A percentile compares a stretch with the other conserved stretches of the same genome.
These are phyloP conservation scores for Eulithis testata DNA, from an alignment of 2,888 invertebrate genomes.

Conservation along the genomic window DNA sequence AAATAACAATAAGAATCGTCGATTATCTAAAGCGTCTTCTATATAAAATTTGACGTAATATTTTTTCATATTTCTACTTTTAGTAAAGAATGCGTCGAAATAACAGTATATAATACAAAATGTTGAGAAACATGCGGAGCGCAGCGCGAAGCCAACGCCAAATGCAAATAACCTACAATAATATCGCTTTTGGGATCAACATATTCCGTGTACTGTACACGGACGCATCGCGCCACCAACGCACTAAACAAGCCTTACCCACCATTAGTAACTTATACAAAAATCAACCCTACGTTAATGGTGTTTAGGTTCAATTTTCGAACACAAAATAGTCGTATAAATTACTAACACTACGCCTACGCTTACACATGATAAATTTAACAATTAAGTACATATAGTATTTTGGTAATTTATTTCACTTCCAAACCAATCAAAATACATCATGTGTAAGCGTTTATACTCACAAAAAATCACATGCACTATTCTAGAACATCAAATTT, in stretches of 20 bases:
- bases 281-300: constrained; percentile 23
- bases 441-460: constrained; percentile 22
- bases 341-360: constrained; percentile 24
- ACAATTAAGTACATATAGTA: constrained; percentile 29
- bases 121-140: constrained; percentile 44
- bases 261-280: constrained; percentile 36
- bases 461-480: constrained; percentile 5
- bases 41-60: constrained; percentile 18
- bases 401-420: constrained; percentile 22
- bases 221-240: constrained; percentile 6
- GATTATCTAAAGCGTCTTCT: constrained; percentile 21
- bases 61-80: constrained; percentile 36
- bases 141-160: constrained; percentile 38
- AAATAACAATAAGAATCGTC: constrained; percentile 13
- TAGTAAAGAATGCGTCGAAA: constrained; percentile 22
- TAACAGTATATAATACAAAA: constrained; percentile 51
- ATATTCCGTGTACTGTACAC: not conserved
- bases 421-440: constrained; percentile 4
- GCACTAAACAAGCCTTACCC: not conserved
- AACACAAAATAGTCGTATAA: constrained; percentile 18
- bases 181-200: constrained; percentile 40
- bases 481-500: constrained; percentile 2
- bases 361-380: constrained; percentile 23
- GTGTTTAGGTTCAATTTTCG: constrained; percentile 22
- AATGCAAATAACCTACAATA: constrained; percentile 29